Evolutionary conservation across 2,113 vertebrate genomes (phyloP), one percentile per base, ranked within the genome.

Genomic region (human (Homo sapiens)): DNA sequence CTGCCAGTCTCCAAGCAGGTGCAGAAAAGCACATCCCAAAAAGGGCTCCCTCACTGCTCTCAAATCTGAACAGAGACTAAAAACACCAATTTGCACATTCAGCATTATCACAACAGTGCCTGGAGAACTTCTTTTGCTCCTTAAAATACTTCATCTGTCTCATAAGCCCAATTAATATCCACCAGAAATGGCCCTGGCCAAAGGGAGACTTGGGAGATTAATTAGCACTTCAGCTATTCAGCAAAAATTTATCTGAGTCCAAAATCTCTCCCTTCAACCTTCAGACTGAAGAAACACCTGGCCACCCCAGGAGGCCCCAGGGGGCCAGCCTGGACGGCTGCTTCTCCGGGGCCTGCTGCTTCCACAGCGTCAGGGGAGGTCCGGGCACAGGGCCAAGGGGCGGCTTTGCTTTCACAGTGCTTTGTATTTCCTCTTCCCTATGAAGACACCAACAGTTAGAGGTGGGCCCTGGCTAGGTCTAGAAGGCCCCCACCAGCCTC

Each of bases 111-210:
- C n/a, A 18, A 30, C 2, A 10, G 22, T 70, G 87, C 64, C 87
- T 61, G 25, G n/a, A 70, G 75, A 86, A 55, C 12, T 35, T 40
- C 59, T 83, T 96, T 22, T 25, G 17, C 14, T 32, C 6, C 91
- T 92, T 40, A 68, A 92, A 59, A 73, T 81, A 64, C 30, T 22
- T 84, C 32, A 35, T 79, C 45, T 94, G 89, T 93, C 83, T 89
- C 73, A 82, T 73, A 92, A 93, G 81, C 87, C 80, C 45, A 40
- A 70, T 80, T 79, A 90, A 57, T 73, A 92, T 40, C 32, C 45
- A 43, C 43, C n/a, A 94, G 45, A 23, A 89, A 96, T 38, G 73
- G 79, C 57, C 17, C 80, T 93, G 85, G 70, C 35, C 38, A 18
- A 50, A 20, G n/a, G 68, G 30, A 68, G 2, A 70, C 89, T 43